Conservation (phyloP, 1,140 invertebrate genomes). For the Apocrypta bakeri region DNA sequence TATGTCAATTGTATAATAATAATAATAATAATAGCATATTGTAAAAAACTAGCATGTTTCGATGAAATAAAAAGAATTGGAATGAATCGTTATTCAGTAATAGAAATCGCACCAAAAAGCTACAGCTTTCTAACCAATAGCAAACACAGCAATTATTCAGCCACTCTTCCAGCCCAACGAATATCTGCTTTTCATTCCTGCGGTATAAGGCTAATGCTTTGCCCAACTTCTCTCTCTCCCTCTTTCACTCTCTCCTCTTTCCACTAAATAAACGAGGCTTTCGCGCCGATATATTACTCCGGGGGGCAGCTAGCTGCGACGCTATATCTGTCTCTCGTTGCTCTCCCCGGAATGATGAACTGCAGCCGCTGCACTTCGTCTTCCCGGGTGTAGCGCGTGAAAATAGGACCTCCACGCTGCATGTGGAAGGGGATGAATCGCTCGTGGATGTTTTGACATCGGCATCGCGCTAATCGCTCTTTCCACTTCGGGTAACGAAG, state of each 20-base stretch:
- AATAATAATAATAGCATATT: too few relatives aligned
- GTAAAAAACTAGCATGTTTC: too few relatives aligned
- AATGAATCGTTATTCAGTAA: background rate
- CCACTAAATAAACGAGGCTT: constrained; percentile 73
- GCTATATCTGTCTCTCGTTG: constrained; percentile 40
- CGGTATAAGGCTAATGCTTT: constrained; percentile 5
- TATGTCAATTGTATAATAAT: too few relatives aligned
- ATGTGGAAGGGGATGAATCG: constrained; percentile 35
- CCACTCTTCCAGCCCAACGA: constrained; percentile 28
- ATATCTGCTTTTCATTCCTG: constrained; percentile 1
- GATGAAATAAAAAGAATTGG: too few relatives aligned
- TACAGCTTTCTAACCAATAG: background rate
- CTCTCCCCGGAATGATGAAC: constrained; percentile 39
- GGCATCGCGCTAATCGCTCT: constrained; percentile 71
- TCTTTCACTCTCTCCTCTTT: background rate
- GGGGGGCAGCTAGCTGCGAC: constrained; percentile 34
- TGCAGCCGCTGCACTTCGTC: constrained; percentile 37
- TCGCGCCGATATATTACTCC: constrained; percentile 73
- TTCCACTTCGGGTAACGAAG: constrained; percentile 64
- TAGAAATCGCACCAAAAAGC: constrained; percentile 24
- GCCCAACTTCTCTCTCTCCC: background rate
- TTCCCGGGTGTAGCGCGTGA: constrained; percentile 52
- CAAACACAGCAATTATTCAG: constrained; percentile 55
- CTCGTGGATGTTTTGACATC: constrained; percentile 70
- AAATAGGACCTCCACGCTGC: constrained; percentile 19